phyloP scores from a whole-genome alignment of 2,797 vertebrate species.

The Limosa lapponica region DNA sequence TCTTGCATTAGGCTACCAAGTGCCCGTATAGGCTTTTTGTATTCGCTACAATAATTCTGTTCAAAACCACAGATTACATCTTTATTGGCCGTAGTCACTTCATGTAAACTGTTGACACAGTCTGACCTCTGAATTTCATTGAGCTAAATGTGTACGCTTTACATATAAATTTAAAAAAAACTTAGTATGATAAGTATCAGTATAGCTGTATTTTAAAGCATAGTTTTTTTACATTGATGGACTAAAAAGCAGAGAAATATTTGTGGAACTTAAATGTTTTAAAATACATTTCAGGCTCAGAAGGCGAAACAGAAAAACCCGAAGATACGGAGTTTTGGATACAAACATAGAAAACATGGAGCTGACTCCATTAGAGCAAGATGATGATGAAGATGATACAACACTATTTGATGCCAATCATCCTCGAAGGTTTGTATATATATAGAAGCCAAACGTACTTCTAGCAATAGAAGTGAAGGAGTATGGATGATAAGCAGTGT shows the following conservation, averaged over 20 bases:
- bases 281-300: constrained; percentile 75
- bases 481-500: neutral
- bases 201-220: neutral
- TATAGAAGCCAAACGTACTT: neutral
- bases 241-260: neutral
- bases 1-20: neutral
- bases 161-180: neutral
- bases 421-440: constrained; percentile 76
- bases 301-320: constrained; percentile 79
- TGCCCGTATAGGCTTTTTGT: neutral
- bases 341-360: constrained; percentile 83
- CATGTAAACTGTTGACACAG: neutral
- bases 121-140: neutral
- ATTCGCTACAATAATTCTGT: neutral
- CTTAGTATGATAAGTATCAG: neutral
- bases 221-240: neutral
- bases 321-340: constrained; percentile 81
- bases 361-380: constrained; percentile 81
- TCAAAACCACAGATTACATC: neutral
- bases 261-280: neutral
- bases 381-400: constrained; percentile 81
- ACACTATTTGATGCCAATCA: constrained; percentile 81
- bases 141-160: neutral
- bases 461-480: neutral
- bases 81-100: neutral